phyloP scores from a whole-genome alignment of 2,888 invertebrate species.

The Amiota communis region DNA sequence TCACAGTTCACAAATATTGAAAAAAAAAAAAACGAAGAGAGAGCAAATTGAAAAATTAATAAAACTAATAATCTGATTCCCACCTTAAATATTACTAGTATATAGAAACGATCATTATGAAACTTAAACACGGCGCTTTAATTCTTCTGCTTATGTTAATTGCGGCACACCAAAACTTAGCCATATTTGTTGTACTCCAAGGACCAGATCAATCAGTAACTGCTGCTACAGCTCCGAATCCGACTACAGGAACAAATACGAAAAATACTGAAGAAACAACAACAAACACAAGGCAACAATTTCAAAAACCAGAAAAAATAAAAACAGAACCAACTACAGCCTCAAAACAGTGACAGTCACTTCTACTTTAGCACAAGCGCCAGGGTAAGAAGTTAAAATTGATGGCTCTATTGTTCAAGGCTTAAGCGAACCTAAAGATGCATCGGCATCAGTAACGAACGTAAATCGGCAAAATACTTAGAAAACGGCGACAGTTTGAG shows the following conservation, averaged over 20 bases:
- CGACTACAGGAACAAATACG: constrained; percentile 23
- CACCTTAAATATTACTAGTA: too few species aligned
- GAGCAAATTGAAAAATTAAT: neutral
- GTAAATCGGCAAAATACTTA: constrained; percentile 47
- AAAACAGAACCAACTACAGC: constrained; percentile 13
- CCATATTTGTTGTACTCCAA: constrained; percentile 56
- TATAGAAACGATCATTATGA: too few species aligned
- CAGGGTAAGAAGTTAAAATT: constrained; percentile 15
- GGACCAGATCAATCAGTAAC: constrained; percentile 51
- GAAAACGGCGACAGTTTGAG: too few species aligned
- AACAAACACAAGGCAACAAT: constrained; percentile 9
- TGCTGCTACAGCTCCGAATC: neutral
- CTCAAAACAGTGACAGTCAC: constrained; percentile 32
- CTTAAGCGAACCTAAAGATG: neutral
- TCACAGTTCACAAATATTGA: constrained; percentile 34
- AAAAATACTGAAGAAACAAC: constrained; percentile 19
- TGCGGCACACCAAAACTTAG: constrained; percentile 38
- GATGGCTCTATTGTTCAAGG: too few species aligned
- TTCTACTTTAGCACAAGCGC: constrained; percentile 42
- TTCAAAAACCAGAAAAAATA: constrained; percentile 45
- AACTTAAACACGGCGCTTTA: too few species aligned
- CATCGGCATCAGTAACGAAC: constrained; percentile 38
- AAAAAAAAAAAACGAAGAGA: constrained; percentile 34
- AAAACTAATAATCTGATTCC: neutral
- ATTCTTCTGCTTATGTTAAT: constrained; percentile 49